Percentiles rank a stretch among this genome's conserved stretches.
Conservation (phyloP, 64 coral and sea anemone genomes). For the Dendronephthya gigantea region DNA sequence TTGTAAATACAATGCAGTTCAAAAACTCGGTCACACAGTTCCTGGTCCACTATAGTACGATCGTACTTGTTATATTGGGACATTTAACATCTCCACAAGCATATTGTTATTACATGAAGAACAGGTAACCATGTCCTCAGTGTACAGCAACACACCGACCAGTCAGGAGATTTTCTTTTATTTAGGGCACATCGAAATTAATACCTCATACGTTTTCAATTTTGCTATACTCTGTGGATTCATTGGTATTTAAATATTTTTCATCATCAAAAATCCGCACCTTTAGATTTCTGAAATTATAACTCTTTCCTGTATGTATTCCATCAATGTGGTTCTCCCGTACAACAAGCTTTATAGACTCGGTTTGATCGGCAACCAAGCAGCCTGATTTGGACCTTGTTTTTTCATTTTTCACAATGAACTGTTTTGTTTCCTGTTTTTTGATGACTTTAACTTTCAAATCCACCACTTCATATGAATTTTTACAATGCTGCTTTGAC, state of each 20-base stretch:
- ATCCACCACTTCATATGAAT: conserved; percentile 30
- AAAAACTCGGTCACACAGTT: too few relatives aligned
- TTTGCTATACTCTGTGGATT: not conserved
- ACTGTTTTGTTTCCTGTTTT: conserved; percentile 19
- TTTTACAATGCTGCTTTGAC: conserved; percentile 19
- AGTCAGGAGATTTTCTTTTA: not conserved
- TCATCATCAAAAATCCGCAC: conserved; percentile 27
- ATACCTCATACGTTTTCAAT: not conserved
- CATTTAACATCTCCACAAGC: not conserved
- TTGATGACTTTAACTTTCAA: conserved; percentile 40
- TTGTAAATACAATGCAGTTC: too few relatives aligned
- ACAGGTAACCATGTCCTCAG: not conserved
- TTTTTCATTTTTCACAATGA: conserved; percentile 39
- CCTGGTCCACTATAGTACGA: too few relatives aligned
- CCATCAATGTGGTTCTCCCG: conserved; percentile 1
- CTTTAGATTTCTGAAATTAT: conserved; percentile 37
- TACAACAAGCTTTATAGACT: not conserved
- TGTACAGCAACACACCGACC: not conserved
- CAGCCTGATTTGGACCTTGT: conserved; percentile 23
- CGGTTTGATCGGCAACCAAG: not conserved
- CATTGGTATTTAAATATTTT: conserved; percentile 19
- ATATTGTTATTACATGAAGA: not conserved
- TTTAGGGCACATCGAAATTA: not conserved
- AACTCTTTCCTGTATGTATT: conserved; percentile 3
- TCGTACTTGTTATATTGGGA: too few relatives aligned